These are phyloP conservation scores for Corticium candelabrum DNA, from an alignment of 37 sponge, comb jelly and placozoan species.

Conservation along the genomic window DNA sequence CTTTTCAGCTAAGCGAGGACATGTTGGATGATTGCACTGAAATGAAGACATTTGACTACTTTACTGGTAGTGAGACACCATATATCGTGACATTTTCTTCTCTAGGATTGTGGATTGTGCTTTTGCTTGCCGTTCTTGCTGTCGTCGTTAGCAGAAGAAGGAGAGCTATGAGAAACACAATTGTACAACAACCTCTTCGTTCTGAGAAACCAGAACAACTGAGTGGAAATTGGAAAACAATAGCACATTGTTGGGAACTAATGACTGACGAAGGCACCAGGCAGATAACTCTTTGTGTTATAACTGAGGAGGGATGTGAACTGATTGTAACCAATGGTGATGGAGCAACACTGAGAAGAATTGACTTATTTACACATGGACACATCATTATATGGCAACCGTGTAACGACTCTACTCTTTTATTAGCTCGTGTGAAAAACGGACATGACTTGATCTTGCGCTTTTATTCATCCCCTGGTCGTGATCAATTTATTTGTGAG, in stretches of 20 bases:
- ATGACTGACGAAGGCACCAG: background rate
- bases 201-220: background rate
- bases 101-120: constrained; percentile 30
- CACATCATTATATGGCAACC: constrained; percentile 5
- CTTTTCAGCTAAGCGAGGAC: background rate
- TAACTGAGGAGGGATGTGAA: background rate
- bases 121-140: constrained; percentile 41
- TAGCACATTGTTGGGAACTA: background rate
- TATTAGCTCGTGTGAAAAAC: constrained; percentile 48
- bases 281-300: background rate
- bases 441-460: constrained; percentile 62
- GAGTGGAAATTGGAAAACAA: background rate
- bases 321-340: background rate
- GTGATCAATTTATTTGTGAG: constrained; percentile 26
- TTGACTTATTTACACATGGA: background rate
- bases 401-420: constrained; percentile 29
- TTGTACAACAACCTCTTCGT: constrained; percentile 6
- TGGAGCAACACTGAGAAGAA: background rate
- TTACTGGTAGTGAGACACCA: background rate
- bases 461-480: constrained; percentile 31
- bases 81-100: constrained; percentile 1
- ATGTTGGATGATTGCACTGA: constrained; percentile 20
- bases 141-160: constrained; percentile 19
- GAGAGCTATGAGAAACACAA: background rate
- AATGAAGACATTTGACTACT: constrained; percentile 58